phyloP scores from a whole-genome alignment of 2,797 vertebrate genomes.

The Parambassis ranga region DNA sequence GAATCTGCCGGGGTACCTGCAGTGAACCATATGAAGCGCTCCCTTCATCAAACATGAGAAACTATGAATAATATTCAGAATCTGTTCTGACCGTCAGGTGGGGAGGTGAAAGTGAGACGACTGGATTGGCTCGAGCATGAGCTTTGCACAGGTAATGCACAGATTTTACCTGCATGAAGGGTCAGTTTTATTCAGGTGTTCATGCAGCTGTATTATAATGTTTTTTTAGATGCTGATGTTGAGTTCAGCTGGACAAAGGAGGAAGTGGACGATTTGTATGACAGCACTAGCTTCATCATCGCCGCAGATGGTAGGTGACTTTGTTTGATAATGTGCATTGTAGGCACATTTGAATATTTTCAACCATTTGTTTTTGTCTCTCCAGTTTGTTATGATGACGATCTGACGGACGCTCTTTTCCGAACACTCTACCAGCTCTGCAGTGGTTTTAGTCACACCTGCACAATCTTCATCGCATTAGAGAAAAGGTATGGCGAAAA shows the following conservation, averaged over 20 bases:
- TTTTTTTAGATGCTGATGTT: slow-evolving; percentile 75
- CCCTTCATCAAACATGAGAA: too few species aligned
- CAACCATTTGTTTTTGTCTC: neutral
- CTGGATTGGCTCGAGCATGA: slow-evolving; percentile 88
- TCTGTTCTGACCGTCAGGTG: slow-evolving; percentile 63
- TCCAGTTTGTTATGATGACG: slow-evolving; percentile 94
- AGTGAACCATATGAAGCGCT: too few species aligned
- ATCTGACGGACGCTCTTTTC: slow-evolving; percentile 90
- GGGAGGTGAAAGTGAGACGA: slow-evolving; percentile 82
- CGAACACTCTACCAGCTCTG: slow-evolving; percentile 82
- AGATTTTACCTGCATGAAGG: too few species aligned
- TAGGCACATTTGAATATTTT: neutral
- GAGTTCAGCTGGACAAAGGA: slow-evolving; percentile 89
- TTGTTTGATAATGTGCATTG: neutral
- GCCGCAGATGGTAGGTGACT: slow-evolving; percentile 87
- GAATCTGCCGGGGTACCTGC: too few species aligned
- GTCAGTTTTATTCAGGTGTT: too few species aligned
- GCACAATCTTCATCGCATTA: slow-evolving; percentile 83
- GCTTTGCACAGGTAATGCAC: slow-evolving; percentile 84
- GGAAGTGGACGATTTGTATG: slow-evolving; percentile 84
- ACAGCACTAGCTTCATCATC: slow-evolving; percentile 84
- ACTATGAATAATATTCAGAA: neutral
- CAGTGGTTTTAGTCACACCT: slow-evolving; percentile 75
- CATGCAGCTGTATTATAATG: too few species aligned
- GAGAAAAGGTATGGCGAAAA: slow-evolving; percentile 85